Conservation (phyloP, 2,113 vertebrate species). For the Oryzias curvinotus region DNA sequence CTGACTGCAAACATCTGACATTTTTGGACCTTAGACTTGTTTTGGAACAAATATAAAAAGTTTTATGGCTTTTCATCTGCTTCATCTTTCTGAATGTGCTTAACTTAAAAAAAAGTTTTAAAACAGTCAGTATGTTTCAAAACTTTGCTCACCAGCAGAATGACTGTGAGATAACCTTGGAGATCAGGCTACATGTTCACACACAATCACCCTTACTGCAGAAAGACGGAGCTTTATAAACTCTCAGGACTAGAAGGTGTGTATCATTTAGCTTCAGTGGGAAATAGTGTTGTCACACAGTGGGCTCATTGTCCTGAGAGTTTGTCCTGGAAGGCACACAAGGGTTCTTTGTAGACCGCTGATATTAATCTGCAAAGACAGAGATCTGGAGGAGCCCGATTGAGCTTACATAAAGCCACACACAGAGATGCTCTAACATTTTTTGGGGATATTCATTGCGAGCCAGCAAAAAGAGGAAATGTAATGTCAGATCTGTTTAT, state of each 20-base stretch:
- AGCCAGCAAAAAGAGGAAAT: slow-evolving; percentile 48
- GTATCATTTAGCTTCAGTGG: slow-evolving; percentile 51
- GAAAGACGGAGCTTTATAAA: slow-evolving; percentile 31
- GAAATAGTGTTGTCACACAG: slow-evolving; percentile 63
- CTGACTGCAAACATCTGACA: too few species aligned
- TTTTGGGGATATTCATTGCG: slow-evolving; percentile 59
- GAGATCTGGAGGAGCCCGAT: slow-evolving; percentile 66
- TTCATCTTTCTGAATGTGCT: too few species aligned
- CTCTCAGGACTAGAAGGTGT: slow-evolving; percentile 35
- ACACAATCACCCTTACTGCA: slow-evolving; percentile 47
- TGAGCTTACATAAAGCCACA: slow-evolving; percentile 62
- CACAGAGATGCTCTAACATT: slow-evolving; percentile 35
- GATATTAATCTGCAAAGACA: slow-evolving; percentile 73
- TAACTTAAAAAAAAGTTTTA: too few species aligned
- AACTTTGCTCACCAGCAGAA: slow-evolving; percentile 6
- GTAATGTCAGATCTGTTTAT: slow-evolving; percentile 30
- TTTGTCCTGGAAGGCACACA: slow-evolving; percentile 66
- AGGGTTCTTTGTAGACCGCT: slow-evolving; percentile 66
- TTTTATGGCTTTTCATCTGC: too few species aligned
- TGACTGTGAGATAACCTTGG: slow-evolving; percentile 24
- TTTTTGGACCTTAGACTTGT: too few species aligned
- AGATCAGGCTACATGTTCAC: slow-evolving; percentile 20
- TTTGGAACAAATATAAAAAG: too few species aligned
- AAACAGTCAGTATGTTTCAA: too few species aligned
- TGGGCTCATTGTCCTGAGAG: slow-evolving; percentile 64